These are phyloP conservation scores for Myzus persicae DNA, from an alignment of 1,140 invertebrate species.

Conservation along the genomic window DNA sequence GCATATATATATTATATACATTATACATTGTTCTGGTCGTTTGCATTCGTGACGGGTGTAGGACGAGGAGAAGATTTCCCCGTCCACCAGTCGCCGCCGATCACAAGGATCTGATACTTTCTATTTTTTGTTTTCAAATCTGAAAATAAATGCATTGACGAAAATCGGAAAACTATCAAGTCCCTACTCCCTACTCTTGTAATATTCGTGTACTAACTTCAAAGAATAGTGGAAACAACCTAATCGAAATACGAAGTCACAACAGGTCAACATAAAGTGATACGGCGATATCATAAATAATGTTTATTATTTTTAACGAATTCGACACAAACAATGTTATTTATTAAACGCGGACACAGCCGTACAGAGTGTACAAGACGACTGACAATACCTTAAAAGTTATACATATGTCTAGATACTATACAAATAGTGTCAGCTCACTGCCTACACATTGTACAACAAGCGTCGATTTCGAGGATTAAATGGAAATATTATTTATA, in stretches of 20 bases:
- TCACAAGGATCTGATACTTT: neutral
- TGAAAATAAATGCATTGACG: neutral
- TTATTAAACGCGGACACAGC: neutral
- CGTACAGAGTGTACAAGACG: neutral
- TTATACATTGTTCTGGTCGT: conserved; percentile 4
- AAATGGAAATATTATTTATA: neutral
- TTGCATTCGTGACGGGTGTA: neutral
- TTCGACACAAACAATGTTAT: neutral
- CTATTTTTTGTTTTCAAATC: neutral
- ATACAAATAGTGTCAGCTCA: neutral
- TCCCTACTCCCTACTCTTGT: too few species aligned
- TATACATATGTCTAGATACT: neutral
- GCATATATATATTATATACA: neutral
- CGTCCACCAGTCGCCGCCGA: neutral
- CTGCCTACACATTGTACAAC: neutral
- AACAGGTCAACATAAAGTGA: neutral
- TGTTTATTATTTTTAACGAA: neutral
- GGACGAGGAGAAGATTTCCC: conserved; percentile 3
- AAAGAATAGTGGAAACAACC: neutral
- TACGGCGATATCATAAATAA: neutral
- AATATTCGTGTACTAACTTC: neutral
- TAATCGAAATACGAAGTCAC: neutral
- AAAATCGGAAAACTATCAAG: neutral
- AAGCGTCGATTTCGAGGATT: neutral
- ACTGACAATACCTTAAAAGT: neutral